Percentiles rank a stretch among this genome's conserved stretches.
phyloP scores from a whole-genome alignment of 2,797 vertebrate species.

The Catostomus latipinnis region DNA sequence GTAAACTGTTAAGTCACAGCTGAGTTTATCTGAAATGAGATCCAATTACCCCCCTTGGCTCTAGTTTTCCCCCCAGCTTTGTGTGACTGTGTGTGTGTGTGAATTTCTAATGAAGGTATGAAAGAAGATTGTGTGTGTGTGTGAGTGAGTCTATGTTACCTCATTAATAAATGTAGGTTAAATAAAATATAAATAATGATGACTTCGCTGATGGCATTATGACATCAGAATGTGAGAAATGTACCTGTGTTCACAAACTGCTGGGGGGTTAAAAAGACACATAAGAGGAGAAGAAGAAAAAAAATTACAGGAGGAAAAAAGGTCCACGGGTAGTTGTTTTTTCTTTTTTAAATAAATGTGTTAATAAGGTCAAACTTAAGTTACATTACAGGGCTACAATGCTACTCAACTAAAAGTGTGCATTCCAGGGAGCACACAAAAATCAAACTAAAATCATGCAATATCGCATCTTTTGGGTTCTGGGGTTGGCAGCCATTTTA shows the following conservation, averaged over 20 bases:
- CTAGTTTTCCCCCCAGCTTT: conserved; percentile 26
- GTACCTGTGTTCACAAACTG: conserved; percentile 14
- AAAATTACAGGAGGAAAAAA: conserved; percentile 63
- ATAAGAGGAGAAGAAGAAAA: conserved; percentile 13
- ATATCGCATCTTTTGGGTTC: conserved; percentile 50
- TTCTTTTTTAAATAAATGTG: conserved; percentile 74
- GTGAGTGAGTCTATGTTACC: conserved; percentile 33
- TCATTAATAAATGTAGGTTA: conserved; percentile 26
- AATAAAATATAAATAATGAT: conserved; percentile 48
- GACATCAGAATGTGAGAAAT: conserved; percentile 10
- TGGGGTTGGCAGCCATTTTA: conserved; percentile 55
- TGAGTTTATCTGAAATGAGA: conserved; percentile 34
- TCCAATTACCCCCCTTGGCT: conserved; percentile 54
- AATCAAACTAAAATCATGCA: conserved; percentile 70
- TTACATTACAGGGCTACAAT: conserved; percentile 75
- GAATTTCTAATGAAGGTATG: conserved; percentile 3
- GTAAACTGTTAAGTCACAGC: conserved; percentile 70
- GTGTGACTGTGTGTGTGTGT: conserved; percentile 23
- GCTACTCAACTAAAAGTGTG: conserved; percentile 55
- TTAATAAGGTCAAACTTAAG: conserved; percentile 73
- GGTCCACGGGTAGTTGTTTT: conserved; percentile 64
- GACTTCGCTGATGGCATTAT: conserved; percentile 22
- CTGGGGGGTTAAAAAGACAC: conserved; percentile 16
- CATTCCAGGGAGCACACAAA: no score
- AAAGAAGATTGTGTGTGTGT: neutral